Percentiles rank a stretch among this genome's conserved stretches.
Conservation (phyloP, 2,797 vertebrate genomes). For the Sebastes elongatus region DNA sequence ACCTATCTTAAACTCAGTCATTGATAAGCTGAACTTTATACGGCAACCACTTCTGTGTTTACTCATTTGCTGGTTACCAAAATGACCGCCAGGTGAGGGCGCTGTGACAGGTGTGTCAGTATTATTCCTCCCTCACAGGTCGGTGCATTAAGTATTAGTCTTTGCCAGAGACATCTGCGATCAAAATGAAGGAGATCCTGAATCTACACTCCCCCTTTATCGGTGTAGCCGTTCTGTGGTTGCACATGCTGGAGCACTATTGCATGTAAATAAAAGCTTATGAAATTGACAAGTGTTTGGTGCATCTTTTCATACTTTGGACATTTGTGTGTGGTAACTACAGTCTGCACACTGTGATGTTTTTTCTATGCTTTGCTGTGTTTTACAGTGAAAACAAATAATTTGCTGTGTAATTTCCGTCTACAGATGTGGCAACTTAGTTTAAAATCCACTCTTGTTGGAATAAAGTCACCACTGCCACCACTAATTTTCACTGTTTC, state of each 20-base stretch:
- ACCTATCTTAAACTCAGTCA: conserved; percentile 74
- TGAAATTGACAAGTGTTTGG: conserved; percentile 53
- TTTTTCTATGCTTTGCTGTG: background rate
- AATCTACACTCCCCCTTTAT: conserved; percentile 70
- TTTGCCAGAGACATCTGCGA: conserved; percentile 67
- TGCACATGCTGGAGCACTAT: conserved; percentile 83
- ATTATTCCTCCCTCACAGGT: conserved; percentile 63
- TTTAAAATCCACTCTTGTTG: background rate
- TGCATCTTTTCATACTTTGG: conserved; percentile 9
- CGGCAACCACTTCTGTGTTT: conserved; percentile 72
- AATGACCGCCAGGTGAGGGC: conserved; percentile 68
- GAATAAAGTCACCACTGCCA: conserved; percentile 1
- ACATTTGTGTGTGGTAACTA: background rate
- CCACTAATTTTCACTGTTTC: conserved; percentile 12
- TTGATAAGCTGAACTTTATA: conserved; percentile 76
- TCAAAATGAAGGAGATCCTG: conserved; percentile 84
- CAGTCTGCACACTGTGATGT: background rate
- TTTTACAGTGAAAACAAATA: conserved; percentile 6
- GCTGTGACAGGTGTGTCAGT: conserved; percentile 67
- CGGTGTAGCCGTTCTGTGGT: conserved; percentile 67
- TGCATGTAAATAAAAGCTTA: conserved; percentile 88
- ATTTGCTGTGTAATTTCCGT: conserved; percentile 5
- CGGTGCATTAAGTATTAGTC: conserved; percentile 78
- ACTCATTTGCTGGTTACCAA: conserved; percentile 78
- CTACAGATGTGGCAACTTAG: background rate